phyloP scores from a whole-genome alignment of 2,797 vertebrate genomes.

The Micrastur ruficollis region DNA sequence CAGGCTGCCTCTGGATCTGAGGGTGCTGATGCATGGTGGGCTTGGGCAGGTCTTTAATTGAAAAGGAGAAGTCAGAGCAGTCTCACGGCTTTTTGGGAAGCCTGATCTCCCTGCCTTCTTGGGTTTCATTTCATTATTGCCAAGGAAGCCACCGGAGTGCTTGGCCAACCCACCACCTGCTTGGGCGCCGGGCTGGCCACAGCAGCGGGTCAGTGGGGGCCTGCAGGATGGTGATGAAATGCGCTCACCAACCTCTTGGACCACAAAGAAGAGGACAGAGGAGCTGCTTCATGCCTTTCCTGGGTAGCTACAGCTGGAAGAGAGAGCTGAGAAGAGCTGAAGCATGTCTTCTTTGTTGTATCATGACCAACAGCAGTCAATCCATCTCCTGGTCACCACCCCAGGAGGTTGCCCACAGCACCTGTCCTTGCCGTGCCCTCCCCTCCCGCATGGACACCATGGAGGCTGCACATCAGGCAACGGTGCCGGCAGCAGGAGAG shows the following conservation, averaged over 20 bases:
- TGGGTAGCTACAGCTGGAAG: neutral
- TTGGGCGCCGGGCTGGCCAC: neutral
- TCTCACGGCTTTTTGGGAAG: too few species aligned
- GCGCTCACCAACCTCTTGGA: neutral
- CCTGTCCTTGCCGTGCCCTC: neutral
- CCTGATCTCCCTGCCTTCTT: neutral
- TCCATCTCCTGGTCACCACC: neutral
- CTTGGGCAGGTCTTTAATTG: neutral
- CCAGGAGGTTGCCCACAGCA: neutral
- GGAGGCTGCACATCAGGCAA: neutral
- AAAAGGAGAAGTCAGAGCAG: neutral
- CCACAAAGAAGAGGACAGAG: neutral
- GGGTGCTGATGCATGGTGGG: neutral
- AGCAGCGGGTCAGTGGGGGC: rapidly evolving
- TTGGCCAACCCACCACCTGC: neutral
- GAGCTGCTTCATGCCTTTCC: neutral
- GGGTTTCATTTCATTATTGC: neutral
- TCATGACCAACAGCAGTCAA: rapidly evolving
- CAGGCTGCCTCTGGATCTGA: neutral
- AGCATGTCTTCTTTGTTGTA: neutral
- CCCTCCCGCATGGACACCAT: rapidly evolving
- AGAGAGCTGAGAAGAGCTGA: neutral
- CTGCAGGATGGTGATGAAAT: neutral
- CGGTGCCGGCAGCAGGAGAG: neutral
- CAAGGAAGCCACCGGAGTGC: neutral